Evolutionary conservation across 1,140 invertebrate species (phyloP).

Genomic region (Drosophila nigrodunni): DNA sequence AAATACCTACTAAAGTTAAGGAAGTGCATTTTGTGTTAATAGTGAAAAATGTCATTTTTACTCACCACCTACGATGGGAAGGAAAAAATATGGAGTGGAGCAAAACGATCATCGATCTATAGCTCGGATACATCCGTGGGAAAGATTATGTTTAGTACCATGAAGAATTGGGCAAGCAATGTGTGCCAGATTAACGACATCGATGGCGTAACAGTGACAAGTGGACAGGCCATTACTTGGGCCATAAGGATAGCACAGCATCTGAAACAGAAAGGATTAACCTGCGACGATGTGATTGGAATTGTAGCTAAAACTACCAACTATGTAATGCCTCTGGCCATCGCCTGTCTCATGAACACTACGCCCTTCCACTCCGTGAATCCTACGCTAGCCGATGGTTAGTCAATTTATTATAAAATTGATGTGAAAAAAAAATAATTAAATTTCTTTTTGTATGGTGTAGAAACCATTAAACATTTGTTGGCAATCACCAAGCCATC

Average conservation of each 20-base stretch:
- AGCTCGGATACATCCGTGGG: constrained; percentile 66
- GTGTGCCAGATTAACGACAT: constrained; percentile 65
- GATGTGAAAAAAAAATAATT: background rate
- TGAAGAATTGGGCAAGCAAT: constrained; percentile 71
- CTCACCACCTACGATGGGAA: constrained; percentile 64
- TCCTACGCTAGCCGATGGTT: constrained; percentile 64
- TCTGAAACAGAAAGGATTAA: constrained; percentile 57
- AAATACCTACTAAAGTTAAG: background rate
- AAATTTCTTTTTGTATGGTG: background rate
- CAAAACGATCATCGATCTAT: constrained; percentile 56
- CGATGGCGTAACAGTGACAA: constrained; percentile 64
- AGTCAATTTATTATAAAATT: background rate
- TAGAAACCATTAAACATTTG: constrained; percentile 63
- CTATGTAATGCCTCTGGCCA: constrained; percentile 66
- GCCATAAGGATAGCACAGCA: constrained; percentile 71
- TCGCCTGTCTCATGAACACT: constrained; percentile 72
- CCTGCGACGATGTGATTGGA: constrained; percentile 70
- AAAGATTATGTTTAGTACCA: constrained; percentile 58
- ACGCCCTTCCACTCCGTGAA: constrained; percentile 70
- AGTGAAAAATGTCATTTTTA: constrained; percentile 15
- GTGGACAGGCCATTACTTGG: constrained; percentile 57
- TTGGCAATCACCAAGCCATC: constrained; percentile 66
- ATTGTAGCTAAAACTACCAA: constrained; percentile 71
- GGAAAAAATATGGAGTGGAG: constrained; percentile 73
- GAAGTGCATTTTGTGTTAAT: no score